phyloP scores from a whole-genome alignment of 2,113 vertebrate species.

The Protobothrops mucrosquamatus region DNA sequence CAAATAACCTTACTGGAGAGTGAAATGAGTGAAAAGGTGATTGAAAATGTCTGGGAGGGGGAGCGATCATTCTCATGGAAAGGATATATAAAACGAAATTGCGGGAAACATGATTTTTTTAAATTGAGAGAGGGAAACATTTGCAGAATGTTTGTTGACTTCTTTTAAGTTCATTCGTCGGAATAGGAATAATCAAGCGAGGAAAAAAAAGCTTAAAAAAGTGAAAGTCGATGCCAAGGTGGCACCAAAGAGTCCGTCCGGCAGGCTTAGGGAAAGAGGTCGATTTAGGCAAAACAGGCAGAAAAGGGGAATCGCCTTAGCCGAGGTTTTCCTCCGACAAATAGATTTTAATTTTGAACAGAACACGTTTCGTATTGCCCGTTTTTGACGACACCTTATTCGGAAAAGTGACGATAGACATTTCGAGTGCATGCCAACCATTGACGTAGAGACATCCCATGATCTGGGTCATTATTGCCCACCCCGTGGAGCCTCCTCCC shows the following conservation, averaged over 20 bases:
- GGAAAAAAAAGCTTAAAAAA: background rate
- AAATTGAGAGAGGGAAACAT: slow-evolving; percentile 23
- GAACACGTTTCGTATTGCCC: slow-evolving; percentile 62
- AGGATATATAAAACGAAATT: background rate
- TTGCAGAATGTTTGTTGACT: background rate
- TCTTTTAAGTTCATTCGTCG: background rate
- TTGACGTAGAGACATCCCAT: background rate
- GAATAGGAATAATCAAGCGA: background rate
- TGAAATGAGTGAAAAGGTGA: background rate
- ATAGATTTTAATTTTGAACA: slow-evolving; percentile 67
- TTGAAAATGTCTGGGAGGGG: background rate
- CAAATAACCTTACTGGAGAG: slow-evolving; percentile 58
- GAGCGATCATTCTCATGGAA: background rate
- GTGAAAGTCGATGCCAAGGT: background rate
- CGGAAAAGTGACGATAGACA: background rate
- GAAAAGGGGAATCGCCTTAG: slow-evolving; percentile 38
- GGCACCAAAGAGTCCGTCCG: slow-evolving; percentile 9
- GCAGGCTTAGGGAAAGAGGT: background rate
- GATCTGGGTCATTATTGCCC: background rate
- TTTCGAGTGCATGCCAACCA: background rate
- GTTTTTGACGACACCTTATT: slow-evolving; percentile 44
- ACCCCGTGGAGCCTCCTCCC: background rate
- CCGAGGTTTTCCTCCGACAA: slow-evolving; percentile 60
- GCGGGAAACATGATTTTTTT: background rate
- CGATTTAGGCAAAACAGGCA: slow-evolving; percentile 33